A percentile compares a stretch with the other conserved stretches of the same genome.
Evolutionary conservation across 1,140 invertebrate species (phyloP).

Genomic region (Cydia fagiglandana): DNA sequence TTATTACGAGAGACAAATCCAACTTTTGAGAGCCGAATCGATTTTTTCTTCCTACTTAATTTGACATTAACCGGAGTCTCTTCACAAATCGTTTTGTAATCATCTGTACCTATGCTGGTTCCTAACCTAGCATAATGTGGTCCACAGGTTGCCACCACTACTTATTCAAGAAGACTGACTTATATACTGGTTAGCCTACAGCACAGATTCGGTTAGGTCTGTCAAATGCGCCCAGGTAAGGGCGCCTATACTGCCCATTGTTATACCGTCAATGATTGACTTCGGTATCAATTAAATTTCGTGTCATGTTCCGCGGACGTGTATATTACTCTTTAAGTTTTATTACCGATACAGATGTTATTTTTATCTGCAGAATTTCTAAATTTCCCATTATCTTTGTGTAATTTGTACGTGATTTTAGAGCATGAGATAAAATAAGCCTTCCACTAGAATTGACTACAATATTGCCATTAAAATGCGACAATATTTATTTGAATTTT

Average conservation of each 20-base stretch:
- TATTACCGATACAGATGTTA: conserved; percentile 4
- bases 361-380: not conserved
- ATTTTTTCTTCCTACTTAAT: too few relatives aligned
- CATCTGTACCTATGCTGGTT: not conserved
- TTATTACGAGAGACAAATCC: too few relatives aligned
- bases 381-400: not conserved
- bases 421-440: too few relatives aligned
- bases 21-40: too few relatives aligned
- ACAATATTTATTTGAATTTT: not conserved
- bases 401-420: too few relatives aligned
- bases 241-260: conserved; percentile 13
- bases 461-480: not conserved
- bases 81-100: not conserved
- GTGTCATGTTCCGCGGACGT: conserved; percentile 5
- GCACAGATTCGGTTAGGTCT: not conserved
- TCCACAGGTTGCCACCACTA: not conserved
- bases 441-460: not conserved
- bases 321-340: not conserved
- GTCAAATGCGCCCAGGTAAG: not conserved
- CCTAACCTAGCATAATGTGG: not conserved
- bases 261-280: not conserved
- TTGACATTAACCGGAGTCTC: too few relatives aligned
- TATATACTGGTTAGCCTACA: not conserved
- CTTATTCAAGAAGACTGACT: not conserved
- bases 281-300: conserved; percentile 27